These are phyloP conservation scores for Linnaemya vulpina DNA, from an alignment of 2,888 invertebrate species.

Conservation along the genomic window DNA sequence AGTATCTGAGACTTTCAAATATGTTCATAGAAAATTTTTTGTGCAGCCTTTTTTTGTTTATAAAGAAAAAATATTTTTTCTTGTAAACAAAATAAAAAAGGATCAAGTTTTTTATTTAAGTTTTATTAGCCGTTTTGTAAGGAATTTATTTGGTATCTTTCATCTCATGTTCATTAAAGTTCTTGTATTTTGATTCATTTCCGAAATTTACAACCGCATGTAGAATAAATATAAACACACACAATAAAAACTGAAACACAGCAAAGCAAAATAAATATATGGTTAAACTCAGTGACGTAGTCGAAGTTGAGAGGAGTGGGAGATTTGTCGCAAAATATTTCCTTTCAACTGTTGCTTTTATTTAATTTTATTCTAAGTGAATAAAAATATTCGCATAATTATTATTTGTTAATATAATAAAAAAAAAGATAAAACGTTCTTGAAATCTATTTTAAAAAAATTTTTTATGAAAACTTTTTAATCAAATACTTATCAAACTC, in stretches of 20 bases:
- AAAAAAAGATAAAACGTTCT: too few relatives aligned
- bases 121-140: slow-evolving; percentile 48
- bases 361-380: too few relatives aligned
- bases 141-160: slow-evolving; percentile 68
- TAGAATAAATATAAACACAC: slow-evolving; percentile 57
- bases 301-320: neutral
- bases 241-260: slow-evolving; percentile 27
- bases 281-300: slow-evolving; percentile 12
- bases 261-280: neutral
- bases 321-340: too few relatives aligned
- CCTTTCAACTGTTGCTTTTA: too few relatives aligned
- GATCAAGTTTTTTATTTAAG: slow-evolving; percentile 45
- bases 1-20: neutral
- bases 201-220: slow-evolving; percentile 69
- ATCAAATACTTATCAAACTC: too few relatives aligned
- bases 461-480: too few relatives aligned
- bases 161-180: slow-evolving; percentile 5
- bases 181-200: slow-evolving; percentile 56
- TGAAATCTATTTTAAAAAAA: too few relatives aligned
- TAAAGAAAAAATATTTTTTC: slow-evolving; percentile 12
- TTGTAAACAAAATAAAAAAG: slow-evolving; percentile 43
- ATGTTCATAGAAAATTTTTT: slow-evolving; percentile 1
- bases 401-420: too few relatives aligned
- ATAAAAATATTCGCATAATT: too few relatives aligned
- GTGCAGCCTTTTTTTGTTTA: slow-evolving; percentile 17